Base-by-base conservation (phyloP, 2,888 invertebrate genomes). In the Volucella inanis region DNA sequence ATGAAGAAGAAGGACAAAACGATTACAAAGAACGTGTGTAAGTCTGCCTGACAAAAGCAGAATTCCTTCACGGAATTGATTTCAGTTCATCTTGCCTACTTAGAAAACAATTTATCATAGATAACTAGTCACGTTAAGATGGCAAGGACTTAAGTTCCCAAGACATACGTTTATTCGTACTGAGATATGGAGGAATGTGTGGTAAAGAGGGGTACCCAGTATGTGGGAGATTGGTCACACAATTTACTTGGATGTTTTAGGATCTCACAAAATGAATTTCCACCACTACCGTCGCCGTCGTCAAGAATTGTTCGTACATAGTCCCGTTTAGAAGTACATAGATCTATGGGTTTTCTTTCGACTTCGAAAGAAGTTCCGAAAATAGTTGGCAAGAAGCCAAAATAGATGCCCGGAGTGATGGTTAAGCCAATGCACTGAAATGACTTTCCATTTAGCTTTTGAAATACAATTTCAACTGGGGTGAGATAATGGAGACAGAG, bases 81-180 rank as follows among this genome's bases (percentile, higher is more conserved):
- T 85, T 77, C 81, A 77, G 85, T 85, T 81, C 85, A 85, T 85
- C 85, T 81, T 72, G 85, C 85, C 85, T 81, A 85, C 85, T 85
- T 81, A 81, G 76, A 77, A 77, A 81, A 81, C 85, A 85, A 85
- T 85, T 85, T 85, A 85, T 85, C 85, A 85, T 81, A 85, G 81
- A 81, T 85, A 85, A 85, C 77, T 85, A 85, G 85, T 85, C 81
- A 81, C 81, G 81, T 85, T 85, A 85, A 81, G 76, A 85, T 72
- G 76, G 72, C 81, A 81, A 77, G 81, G 81, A 67, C 61, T 72
- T 76, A 43, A 41, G 31, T 31, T 38, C 31, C 31, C 47, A 64
- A 70, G 71, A 65, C 43, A 43, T 45, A 49, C 68, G 50, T 22
- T 15, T 54, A 39, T 6, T 31, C 31, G 31, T 31, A 4, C 6